phyloP scores from a whole-genome alignment of 2,888 invertebrate genomes.

The Megastigmus dorsalis region DNA sequence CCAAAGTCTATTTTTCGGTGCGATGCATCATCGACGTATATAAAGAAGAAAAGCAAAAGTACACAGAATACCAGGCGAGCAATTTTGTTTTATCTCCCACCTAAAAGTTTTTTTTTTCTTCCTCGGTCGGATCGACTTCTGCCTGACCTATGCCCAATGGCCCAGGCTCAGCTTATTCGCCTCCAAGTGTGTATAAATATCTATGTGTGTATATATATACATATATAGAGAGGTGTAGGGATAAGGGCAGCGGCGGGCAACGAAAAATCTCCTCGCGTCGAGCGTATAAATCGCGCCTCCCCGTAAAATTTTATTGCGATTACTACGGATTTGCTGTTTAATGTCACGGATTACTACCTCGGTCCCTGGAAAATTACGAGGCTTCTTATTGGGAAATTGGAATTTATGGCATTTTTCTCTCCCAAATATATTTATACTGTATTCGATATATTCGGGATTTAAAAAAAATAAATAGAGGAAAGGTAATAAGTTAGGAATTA shows the following conservation, averaged over 20 bases:
- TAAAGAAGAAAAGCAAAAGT: neutral
- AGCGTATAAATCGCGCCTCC: slow-evolving; percentile 36
- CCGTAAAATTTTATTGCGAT: slow-evolving; percentile 53
- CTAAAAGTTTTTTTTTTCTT: too few species aligned
- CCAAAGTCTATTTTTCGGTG: too few species aligned
- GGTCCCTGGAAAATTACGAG: slow-evolving; percentile 7
- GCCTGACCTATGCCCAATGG: slow-evolving; percentile 74
- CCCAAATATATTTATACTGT: too few species aligned
- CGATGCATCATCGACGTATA: too few species aligned
- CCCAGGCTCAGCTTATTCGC: slow-evolving; percentile 63
- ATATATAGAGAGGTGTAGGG: too few species aligned
- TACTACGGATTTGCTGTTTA: slow-evolving; percentile 44
- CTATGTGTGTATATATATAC: neutral
- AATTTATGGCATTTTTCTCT: too few species aligned
- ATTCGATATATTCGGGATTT: too few species aligned
- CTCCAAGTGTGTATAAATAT: neutral
- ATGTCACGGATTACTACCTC: slow-evolving; percentile 36
- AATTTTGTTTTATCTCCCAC: neutral
- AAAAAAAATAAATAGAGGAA: too few species aligned
- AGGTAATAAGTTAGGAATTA: too few species aligned
- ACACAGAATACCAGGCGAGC: neutral
- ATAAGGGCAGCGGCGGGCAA: neutral
- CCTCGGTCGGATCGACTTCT: too few species aligned
- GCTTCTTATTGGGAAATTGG: slow-evolving; percentile 32
- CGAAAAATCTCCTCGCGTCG: slow-evolving; percentile 41